Evolutionary conservation across 2,113 vertebrate species (phyloP).

Genomic region (Python bivittatus): DNA sequence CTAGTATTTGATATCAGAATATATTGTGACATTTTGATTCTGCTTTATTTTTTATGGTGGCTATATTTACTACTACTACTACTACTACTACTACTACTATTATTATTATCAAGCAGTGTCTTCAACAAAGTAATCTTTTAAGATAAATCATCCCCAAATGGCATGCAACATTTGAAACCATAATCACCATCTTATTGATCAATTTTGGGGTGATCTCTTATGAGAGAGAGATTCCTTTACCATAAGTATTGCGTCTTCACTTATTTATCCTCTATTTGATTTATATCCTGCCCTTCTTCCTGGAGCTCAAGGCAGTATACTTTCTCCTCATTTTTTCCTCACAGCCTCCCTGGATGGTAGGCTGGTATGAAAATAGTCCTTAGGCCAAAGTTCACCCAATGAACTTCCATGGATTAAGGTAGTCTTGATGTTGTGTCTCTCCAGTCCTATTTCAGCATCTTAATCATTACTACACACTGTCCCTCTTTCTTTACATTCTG

Average conservation of each 20-base stretch:
- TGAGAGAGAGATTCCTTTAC: not conserved
- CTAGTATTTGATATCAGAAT: not conserved
- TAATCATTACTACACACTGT: not conserved
- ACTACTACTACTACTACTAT: not conserved
- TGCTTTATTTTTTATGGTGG: not conserved
- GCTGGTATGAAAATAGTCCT: not conserved
- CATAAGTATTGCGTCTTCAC: not conserved
- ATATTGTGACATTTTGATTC: not conserved
- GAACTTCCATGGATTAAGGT: not conserved
- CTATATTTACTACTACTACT: not conserved
- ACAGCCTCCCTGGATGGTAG: not conserved
- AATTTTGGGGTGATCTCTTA: not conserved
- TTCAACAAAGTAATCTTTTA: not conserved
- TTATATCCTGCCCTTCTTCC: not conserved
- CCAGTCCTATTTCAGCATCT: not conserved
- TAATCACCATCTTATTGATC: not conserved
- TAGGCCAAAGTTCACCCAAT: not conserved
- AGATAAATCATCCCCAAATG: not conserved
- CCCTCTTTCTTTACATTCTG: slow-evolving; percentile 29
- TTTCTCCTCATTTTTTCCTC: not conserved
- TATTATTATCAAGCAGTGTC: not conserved
- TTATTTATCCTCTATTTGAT: not conserved
- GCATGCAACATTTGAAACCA: not conserved
- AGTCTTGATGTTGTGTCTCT: not conserved
- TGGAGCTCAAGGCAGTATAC: too few relatives aligned